These are phyloP conservation scores for Rhea pennata DNA, from an alignment of 2,113 vertebrate genomes.

Conservation along the genomic window DNA sequence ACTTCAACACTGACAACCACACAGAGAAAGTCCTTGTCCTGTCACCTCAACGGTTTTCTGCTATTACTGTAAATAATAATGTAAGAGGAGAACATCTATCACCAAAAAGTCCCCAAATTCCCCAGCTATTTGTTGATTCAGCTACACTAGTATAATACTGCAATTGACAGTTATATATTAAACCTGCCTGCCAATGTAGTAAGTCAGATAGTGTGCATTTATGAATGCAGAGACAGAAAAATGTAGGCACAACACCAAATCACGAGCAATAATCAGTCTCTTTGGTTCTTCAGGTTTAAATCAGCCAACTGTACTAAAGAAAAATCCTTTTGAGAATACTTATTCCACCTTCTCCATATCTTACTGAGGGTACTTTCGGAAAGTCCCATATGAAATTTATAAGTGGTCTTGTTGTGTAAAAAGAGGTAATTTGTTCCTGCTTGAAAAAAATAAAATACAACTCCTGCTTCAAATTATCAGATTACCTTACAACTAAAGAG, in stretches of 20 bases:
- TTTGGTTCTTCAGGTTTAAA: background rate
- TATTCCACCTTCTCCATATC: background rate
- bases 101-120: constrained; percentile 56
- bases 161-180: constrained; percentile 2
- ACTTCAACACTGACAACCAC: background rate
- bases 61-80: background rate
- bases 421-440: background rate
- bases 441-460: background rate
- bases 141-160: background rate
- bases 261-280: background rate
- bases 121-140: constrained; percentile 14
- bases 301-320: background rate
- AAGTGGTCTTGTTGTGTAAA: background rate
- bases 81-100: background rate
- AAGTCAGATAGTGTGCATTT: background rate
- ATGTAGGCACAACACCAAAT: background rate
- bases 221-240: background rate
- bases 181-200: background rate
- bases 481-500: background rate
- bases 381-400: background rate
- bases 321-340: background rate
- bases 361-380: background rate
- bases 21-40: background rate
- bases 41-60: constrained; percentile 25
- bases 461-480: background rate